Evolutionary conservation across 1,140 invertebrate genomes (phyloP), one percentile per base, ranked within the genome.

Genomic region (Chelonus insularis): DNA sequence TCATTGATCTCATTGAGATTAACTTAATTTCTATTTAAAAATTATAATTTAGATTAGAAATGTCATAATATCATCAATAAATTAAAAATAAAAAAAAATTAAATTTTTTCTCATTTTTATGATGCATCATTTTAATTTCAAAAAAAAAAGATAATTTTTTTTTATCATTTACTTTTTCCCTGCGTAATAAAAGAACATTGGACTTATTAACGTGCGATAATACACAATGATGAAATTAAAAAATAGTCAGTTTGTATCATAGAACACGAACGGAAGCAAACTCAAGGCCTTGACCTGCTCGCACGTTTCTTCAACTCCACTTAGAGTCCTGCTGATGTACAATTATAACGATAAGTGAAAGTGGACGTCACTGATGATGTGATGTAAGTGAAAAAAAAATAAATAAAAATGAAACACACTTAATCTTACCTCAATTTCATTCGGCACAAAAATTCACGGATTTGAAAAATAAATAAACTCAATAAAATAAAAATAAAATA

Each of bases 261-360:
- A 34, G 23, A 34, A 51, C n/a, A n/a, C n/a, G 20, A 12, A 51
- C 48, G 48, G 48, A 51, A 51, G 48, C 48, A 8, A 14, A 18
- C 14, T 34, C 21, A 16, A 51, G 48, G 29, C 48, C 48, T 51
- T 51, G 48, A 51, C 48, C 48, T 16, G 48, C 23, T 51, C 48
- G 48, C 48, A 51, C 29, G 48, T 51, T 51, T 51, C 48, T 51
- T 51, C 48, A 14, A 21, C 23, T 51, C 48, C 48, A 51, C 48
- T 51, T 51, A 34, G 29, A 51, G 48, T 51, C 48, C 48, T 25
- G n/a, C 48, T 9, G 41, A 45, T 14, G 25, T 51, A 34, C 25
- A 51, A 51, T 51, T 51, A 51, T 51, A 51, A n/a, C 48, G 18
- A 51, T 51, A 23, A 51, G 48, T 51, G 48, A 51, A 51, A 51